Evolutionary conservation across 2,113 vertebrate genomes (phyloP), one percentile per base, ranked within the genome.

Genomic region (Tyto alba): DNA sequence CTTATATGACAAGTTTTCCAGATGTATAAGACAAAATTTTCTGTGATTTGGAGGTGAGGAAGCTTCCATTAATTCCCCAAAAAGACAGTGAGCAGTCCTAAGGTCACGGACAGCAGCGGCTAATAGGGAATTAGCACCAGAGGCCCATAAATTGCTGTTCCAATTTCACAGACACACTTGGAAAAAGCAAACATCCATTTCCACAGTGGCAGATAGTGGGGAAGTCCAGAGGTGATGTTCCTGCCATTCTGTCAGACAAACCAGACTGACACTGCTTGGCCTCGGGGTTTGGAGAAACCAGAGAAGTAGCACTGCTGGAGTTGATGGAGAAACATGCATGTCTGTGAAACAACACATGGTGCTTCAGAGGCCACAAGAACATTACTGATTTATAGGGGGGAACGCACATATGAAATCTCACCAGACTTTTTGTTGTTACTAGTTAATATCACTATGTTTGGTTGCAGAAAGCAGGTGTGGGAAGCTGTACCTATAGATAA

Each of bases 401-500:
- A 32, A 26, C 0, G 0, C 0, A 0, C 8, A 55, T 63, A 17
- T 52, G 56, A 71, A 63, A 84, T 34, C 47, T 72, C 47, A 60
- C 18, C 12, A 43, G 8, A 16, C 2, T 50, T 57, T 23, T 5
- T 67, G 45, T 13, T 41, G 13, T 25, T 16, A 6, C 4, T 11
- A 6, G 29, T 7, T 41, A 6, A 7, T 19, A 13, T 36, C 34
- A 4, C 8, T 1, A 1, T 3, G 62, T 40, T 36, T 55, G 48
- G 59, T 83, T 47, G n/a, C 55, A 73, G 53, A 68, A 82, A 16
- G 19, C 40, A 36, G 32, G n/a, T 27, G 21, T 30, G 48, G 62
- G 48, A 60, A 78, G 47, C 16, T 16, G 34, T 22, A 19, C 26
- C 50, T 38, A 2, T 5, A 25, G 19, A 29, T 77, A 43, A 13